Evolutionary conservation across 2,888 invertebrate species (phyloP).

Genomic region (Flexamia atlantica): DNA sequence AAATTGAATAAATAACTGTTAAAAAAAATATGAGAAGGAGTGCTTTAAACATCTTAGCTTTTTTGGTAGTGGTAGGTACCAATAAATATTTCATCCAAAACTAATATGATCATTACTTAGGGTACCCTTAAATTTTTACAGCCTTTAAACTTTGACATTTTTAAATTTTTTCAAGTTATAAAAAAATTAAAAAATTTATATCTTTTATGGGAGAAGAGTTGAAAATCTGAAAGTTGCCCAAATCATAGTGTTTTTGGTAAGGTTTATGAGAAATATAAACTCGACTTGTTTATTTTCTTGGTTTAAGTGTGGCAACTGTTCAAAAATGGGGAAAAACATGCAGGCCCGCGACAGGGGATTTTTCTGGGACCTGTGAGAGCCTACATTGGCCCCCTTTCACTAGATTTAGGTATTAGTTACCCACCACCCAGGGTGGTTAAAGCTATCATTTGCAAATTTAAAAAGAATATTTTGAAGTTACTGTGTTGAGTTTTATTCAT

Average conservation of each 20-base stretch:
- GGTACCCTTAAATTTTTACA: no score
- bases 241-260: neutral
- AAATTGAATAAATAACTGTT: neutral
- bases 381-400: no score
- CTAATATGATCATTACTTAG: neutral
- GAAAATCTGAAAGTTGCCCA: neutral
- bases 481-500: no score
- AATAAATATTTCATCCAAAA: constrained; percentile 1
- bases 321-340: no score
- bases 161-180: no score
- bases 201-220: neutral
- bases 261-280: constrained; percentile 10
- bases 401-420: no score
- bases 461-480: no score
- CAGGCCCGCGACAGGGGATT: no score
- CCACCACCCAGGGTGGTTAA: no score
- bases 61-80: neutral
- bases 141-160: no score
- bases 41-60: neutral
- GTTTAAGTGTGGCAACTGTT: neutral
- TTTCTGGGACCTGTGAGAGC: no score
- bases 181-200: neutral
- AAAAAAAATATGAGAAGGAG: neutral
- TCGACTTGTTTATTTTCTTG: constrained; percentile 7
- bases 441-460: no score